Conservation (phyloP, 1,140 invertebrate genomes). For the Leucophenga varia region DNA sequence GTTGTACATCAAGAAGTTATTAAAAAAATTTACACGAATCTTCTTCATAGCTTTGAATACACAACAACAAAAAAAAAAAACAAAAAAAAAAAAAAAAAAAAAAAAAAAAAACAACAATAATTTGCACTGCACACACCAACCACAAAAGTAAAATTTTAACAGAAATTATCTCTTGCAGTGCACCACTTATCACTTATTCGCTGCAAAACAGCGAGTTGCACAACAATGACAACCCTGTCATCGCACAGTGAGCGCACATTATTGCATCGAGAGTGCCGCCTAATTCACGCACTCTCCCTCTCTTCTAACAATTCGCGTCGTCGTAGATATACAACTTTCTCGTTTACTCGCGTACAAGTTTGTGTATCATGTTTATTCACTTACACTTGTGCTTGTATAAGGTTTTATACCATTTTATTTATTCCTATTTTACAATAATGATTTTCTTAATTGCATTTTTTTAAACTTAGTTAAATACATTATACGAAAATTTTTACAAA, state of each 20-base stretch:
- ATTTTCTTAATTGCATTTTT: constrained; percentile 19
- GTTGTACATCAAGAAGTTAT: no score
- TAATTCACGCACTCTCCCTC: no score
- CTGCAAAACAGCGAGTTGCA: no score
- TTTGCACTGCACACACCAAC: constrained; percentile 32
- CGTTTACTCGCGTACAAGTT: constrained; percentile 18
- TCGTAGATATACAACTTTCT: no score
- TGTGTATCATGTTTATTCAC: constrained; percentile 23
- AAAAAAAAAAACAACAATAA: constrained; percentile 30
- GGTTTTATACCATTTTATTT: constrained; percentile 28
- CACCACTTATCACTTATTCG: constrained; percentile 22
- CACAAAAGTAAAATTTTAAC: neutral
- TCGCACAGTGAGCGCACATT: no score
- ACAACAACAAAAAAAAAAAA: constrained; percentile 18
- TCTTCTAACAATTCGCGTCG: no score
- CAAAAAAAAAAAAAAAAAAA: constrained; percentile 23
- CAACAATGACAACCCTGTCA: no score
- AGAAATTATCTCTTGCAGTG: constrained; percentile 15
- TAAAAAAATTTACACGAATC: no score
- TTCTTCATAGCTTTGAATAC: constrained; percentile 51
- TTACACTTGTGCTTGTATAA: constrained; percentile 22
- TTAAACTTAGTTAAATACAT: neutral
- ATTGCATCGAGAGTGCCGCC: no score
- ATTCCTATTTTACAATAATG: constrained; percentile 26
- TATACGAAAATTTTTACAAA: neutral